Evolutionary conservation across 2,888 invertebrate genomes (phyloP).

Genomic region (Eurytoma adleriae): DNA sequence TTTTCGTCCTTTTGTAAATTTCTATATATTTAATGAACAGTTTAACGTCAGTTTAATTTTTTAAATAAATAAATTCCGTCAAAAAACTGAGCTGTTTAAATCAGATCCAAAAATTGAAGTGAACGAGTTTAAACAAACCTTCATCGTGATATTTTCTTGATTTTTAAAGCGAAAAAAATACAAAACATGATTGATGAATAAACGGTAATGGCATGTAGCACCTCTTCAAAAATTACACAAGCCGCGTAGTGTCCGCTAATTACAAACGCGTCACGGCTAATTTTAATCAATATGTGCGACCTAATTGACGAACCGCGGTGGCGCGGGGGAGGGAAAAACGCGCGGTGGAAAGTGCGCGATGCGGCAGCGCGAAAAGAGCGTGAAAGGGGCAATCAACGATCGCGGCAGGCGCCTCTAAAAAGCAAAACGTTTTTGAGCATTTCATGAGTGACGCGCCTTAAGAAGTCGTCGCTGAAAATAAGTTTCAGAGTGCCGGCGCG

Average conservation of each 20-base stretch:
- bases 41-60: too few relatives aligned
- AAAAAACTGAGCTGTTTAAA: too few relatives aligned
- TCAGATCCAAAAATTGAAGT: too few relatives aligned
- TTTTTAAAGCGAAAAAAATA: too few relatives aligned
- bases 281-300: constrained; percentile 45
- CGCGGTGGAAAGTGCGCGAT: background rate
- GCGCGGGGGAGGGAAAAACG: background rate
- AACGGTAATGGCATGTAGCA: background rate
- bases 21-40: too few relatives aligned
- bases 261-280: constrained; percentile 34
- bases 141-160: too few relatives aligned
- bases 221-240: background rate
- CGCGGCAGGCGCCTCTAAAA: background rate
- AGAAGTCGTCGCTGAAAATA: background rate
- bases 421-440: background rate
- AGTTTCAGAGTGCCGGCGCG: background rate
- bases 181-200: too few relatives aligned
- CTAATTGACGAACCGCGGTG: constrained; percentile 28
- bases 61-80: too few relatives aligned
- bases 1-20: too few relatives aligned
- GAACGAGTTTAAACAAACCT: too few relatives aligned
- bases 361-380: background rate
- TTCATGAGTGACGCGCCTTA: too few relatives aligned
- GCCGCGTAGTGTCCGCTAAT: constrained; percentile 11
- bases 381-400: background rate